Evolutionary conservation across 2,888 invertebrate species (phyloP).

Genomic region (Gari tellinella): DNA sequence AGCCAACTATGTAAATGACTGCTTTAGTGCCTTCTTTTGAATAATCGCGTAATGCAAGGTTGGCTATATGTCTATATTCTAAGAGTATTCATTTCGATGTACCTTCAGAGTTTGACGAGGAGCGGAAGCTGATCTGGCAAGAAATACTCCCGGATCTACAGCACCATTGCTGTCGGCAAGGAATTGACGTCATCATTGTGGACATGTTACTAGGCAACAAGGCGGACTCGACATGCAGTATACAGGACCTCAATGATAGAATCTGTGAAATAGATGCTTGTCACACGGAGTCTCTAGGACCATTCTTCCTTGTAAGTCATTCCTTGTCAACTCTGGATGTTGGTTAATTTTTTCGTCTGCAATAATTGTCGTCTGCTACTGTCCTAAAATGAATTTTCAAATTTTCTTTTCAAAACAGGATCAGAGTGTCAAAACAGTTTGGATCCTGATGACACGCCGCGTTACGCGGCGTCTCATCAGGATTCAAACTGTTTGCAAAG

Average conservation of each 20-base stretch:
- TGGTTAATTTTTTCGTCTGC: no score
- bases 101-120: constrained; percentile 61
- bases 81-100: not conserved
- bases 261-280: constrained; percentile 71
- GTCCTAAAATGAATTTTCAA: no score
- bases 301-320: constrained; percentile 74
- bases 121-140: constrained; percentile 58
- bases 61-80: not conserved
- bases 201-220: constrained; percentile 78
- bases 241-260: constrained; percentile 65
- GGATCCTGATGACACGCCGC: no score
- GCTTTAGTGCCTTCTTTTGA: no score
- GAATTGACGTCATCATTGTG: constrained; percentile 74
- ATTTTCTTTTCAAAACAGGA: no score
- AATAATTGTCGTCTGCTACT: no score
- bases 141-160: constrained; percentile 75
- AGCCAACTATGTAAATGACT: no score
- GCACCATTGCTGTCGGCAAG: constrained; percentile 69
- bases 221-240: constrained; percentile 64
- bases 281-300: constrained; percentile 68
- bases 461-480: no score
- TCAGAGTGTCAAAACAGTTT: no score
- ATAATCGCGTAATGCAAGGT: no score
- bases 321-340: not conserved
- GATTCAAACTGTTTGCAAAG: no score